Conservation (phyloP, 2,888 invertebrate species). For the Drosophila planitibia region DNA sequence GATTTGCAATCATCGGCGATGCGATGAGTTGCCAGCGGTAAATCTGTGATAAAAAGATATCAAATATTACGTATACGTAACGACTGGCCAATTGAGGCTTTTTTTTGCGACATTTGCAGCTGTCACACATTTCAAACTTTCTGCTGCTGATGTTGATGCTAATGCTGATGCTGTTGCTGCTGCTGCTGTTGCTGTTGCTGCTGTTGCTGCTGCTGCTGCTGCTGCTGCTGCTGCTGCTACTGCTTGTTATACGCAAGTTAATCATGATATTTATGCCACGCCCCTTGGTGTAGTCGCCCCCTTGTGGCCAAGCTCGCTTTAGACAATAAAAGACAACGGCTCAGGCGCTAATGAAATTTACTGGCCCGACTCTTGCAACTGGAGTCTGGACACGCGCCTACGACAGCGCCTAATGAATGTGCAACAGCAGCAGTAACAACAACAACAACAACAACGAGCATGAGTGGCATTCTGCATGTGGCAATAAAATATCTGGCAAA, state of each 20-base stretch:
- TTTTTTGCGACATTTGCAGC: conserved; percentile 32
- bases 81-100: conserved; percentile 2
- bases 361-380: conserved; percentile 47
- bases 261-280: conserved; percentile 68
- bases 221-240: conserved; percentile 4
- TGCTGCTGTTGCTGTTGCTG: neutral
- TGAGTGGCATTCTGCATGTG: conserved; percentile 21
- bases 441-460: conserved; percentile 28
- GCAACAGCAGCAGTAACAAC: conserved; percentile 37
- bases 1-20: conserved; percentile 2
- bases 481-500: conserved; percentile 80
- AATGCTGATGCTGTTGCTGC: neutral
- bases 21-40: conserved; percentile 12
- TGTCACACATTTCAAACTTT: conserved; percentile 47
- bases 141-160: neutral
- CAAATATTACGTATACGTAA: conserved; percentile 53
- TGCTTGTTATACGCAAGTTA: conserved; percentile 49
- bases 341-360: conserved; percentile 72
- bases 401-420: conserved; percentile 77
- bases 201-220: neutral
- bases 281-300: conserved; percentile 37
- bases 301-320: neutral
- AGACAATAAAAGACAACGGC: conserved; percentile 71
- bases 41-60: conserved; percentile 25
- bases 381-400: conserved; percentile 69